Base-by-base conservation (phyloP, 2,888 invertebrate species). In the Linyphia triangularis region DNA sequence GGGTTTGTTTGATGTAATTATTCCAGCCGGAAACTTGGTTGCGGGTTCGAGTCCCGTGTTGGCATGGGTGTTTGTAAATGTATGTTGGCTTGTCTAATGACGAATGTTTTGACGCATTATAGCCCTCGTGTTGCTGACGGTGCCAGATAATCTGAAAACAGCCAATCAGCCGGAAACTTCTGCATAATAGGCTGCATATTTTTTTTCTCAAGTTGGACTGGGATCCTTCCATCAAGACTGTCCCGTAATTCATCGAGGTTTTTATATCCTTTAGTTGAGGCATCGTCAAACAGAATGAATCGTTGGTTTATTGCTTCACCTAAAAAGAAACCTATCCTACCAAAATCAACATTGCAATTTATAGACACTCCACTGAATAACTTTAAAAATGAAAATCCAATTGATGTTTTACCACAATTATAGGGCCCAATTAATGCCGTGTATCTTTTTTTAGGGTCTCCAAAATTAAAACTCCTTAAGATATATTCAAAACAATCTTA, bases 211-310 rank as follows among this genome's bases (percentile, higher is more conserved):
- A 70, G 22, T n/a, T 40, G 73, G 0, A 73, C 73, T 19, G 19
- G 57, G 13, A 43, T 16, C 22, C 57, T 22, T 13, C 57, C 73
- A 57, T 73, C 73, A 13, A 73, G 26, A 28, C 57, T 51, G 10
- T 51, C 57, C 57, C 57, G 51, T 22, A 73, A 19, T 24, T 73
- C 28, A 26, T 73, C 73, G 10, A 73, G 51, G 26, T 73, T 73
- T n/a, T 57, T 57, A 2, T 28, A 16, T 4, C 57, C 73, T 57
- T 51, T 57, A 16, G 13, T 26, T 7, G 51, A 51, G 16, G 57
- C 73, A 10, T 73, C 73, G 16, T 73, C 73, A 28, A 73, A 73
- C 7, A 73, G 28, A n/a, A 73, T 10, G 24, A 57, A 73, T 24
- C 73, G 4, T 26, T 73, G 40, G 1, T 26, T 26, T 6, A 73